A percentile compares a stretch with the other conserved stretches of the same genome.
These are phyloP conservation scores for Platycercus adscitus DNA, from an alignment of 2,113 vertebrate genomes.

Conservation along the genomic window DNA sequence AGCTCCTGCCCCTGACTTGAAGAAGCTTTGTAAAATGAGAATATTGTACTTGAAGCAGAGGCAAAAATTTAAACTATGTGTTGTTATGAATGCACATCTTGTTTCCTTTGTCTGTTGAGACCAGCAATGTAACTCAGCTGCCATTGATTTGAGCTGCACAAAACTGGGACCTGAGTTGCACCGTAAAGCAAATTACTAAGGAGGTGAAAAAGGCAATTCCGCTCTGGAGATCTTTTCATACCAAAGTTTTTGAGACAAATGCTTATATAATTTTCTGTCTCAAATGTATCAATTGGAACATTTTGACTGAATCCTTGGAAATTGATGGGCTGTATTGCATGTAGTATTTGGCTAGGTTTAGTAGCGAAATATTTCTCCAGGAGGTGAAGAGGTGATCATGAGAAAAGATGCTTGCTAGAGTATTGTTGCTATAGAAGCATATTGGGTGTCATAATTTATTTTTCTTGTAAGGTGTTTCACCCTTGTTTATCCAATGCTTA, in stretches of 20 bases:
- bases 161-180: background rate
- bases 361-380: background rate
- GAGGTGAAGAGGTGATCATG: background rate
- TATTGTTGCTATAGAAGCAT: background rate
- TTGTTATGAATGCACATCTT: background rate
- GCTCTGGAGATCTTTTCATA: background rate
- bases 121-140: background rate
- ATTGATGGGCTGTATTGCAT: background rate
- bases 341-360: background rate
- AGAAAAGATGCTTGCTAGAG: background rate
- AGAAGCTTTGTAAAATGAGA: background rate
- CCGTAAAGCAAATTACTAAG: background rate
- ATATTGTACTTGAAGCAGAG: background rate
- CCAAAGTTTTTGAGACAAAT: background rate
- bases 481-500: background rate
- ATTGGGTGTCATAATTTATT: background rate
- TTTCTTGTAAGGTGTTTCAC: background rate
- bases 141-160: background rate
- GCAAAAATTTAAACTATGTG: background rate
- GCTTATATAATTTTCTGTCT: background rate
- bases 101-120: background rate
- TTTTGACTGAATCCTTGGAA: background rate
- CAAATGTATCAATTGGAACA: background rate
- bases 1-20: background rate
- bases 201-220: background rate